Base-by-base conservation (phyloP, 1,140 invertebrate species). In the Anastrepha ludens region DNA sequence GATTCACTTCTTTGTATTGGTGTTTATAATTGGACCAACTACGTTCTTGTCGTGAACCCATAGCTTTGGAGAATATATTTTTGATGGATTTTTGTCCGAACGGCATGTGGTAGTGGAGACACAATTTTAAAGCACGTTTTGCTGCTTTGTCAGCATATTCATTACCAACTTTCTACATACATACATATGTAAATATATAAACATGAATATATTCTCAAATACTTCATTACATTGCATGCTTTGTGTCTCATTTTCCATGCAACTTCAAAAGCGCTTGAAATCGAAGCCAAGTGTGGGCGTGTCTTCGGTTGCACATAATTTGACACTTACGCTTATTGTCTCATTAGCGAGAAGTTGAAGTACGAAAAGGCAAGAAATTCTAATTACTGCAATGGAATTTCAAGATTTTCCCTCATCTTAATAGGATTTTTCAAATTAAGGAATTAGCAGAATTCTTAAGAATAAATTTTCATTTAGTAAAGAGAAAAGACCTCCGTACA, bases 241-340 rank as follows among this genome's bases (percentile, higher is more conserved):
- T n/a, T 55, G 3, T 55, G 11, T 6, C 50, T 50, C n/a, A 55
- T 50, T 86, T 86, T 17, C 20, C n/a, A 86, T 17, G 50, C 11
- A 39, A 81, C 85, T 44, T 60, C 20, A n/a, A 44, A 62, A 65
- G 7, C 41, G 15, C 39, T 87, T 87, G 86, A 65, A 87, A 87
- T 55, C 20, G 17, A 67, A 87, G 13, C 86, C 86, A 41, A 87
- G 86, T 67, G 86, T 87, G 44, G 86, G 86, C 86, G 86, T n/a
- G 41, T 0, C 44, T 62, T 55, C 44, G 62, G 86, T 87, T 87
- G 67, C 86, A 87, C 67, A 87, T 87, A 87, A 87, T 87, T 87
- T 67, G 64, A 87, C 86, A 87, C 86, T 67, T 64, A 87, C 47
- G 60, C 60, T 67, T 67, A 62, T 87, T 62, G 60, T 65, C 60